phyloP scores from a whole-genome alignment of 2,888 invertebrate genomes.

The Hypena proboscidalis region DNA sequence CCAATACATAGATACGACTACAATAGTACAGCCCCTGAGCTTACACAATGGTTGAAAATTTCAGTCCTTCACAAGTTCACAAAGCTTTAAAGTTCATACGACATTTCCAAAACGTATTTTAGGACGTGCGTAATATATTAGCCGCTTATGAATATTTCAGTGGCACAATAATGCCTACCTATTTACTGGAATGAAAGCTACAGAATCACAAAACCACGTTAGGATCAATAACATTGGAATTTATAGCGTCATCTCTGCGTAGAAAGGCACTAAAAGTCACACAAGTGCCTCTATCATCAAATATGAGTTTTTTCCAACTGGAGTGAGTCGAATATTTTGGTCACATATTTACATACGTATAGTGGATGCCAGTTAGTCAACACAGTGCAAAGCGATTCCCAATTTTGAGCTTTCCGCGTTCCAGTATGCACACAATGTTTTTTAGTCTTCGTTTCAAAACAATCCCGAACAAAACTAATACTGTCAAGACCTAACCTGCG shows the following conservation, averaged over 20 bases:
- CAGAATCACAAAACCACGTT: slow-evolving; percentile 27
- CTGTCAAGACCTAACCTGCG: too few species aligned
- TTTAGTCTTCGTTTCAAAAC: slow-evolving; percentile 42
- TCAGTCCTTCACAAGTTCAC: too few species aligned
- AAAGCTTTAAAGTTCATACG: neutral
- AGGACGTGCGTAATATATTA: slow-evolving; percentile 12
- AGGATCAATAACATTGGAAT: slow-evolving; percentile 39
- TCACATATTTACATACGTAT: slow-evolving; percentile 51
- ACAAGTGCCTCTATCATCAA: slow-evolving; percentile 26
- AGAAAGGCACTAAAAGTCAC: slow-evolving; percentile 28
- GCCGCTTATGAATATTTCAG: slow-evolving; percentile 12
- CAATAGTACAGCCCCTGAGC: too few species aligned
- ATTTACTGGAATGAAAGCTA: slow-evolving; percentile 21
- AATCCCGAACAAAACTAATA: slow-evolving; percentile 18
- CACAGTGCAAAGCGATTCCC: slow-evolving; percentile 48
- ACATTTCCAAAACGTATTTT: neutral
- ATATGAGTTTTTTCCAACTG: slow-evolving; percentile 26
- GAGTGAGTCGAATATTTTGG: slow-evolving; percentile 52
- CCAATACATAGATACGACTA: too few species aligned
- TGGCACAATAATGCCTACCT: slow-evolving; percentile 10
- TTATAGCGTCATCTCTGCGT: slow-evolving; percentile 23
- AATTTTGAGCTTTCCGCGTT: slow-evolving; percentile 43
- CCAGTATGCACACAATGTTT: slow-evolving; percentile 30
- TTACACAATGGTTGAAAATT: too few species aligned
- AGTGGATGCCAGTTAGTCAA: slow-evolving; percentile 60